Base-by-base conservation (phyloP, 2,797 vertebrate species). In the Syngnathus acus region DNA sequence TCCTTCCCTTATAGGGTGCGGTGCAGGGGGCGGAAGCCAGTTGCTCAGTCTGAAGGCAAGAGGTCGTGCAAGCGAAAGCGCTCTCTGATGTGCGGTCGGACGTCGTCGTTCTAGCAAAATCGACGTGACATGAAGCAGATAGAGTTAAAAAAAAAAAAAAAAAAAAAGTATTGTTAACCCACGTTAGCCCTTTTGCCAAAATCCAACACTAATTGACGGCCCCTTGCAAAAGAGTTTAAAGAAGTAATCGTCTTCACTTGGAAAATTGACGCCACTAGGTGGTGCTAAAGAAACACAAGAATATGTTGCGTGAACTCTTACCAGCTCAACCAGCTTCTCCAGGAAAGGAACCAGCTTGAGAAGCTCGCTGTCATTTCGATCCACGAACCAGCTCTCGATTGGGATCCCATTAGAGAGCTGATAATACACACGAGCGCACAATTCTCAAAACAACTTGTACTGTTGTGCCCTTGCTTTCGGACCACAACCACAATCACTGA, bases 381-480 rank as follows among this genome's bases (percentile, higher is more conserved):
- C 97, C 93, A 99, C 95, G 88, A 99, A 99, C 97, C 97, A 99
- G 88, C 97, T 99, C 89, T 99, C 97, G 78, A 99, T 99, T 64
- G 97, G 97, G 83, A 99, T 98, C 70, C 97, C 97, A 79, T 99
- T 99, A 79, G 97, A 97, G 80, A 99, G 95, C 97, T 99, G 74
- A 39, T 21, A 21, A 14, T 32, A 32, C 32, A 32, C 32, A 32
- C 32, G 4, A 32, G 42, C 10, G 11, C 40, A 42, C 40, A 6
- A 42, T 42, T 42, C 32, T 32, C 32, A 32, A 4, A 32, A 32
- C 32, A 32, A 32, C 32, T 26, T 26, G 26, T 26, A 26, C 26
- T 32, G 32, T 43, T 43, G 9, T 43, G 11, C 11, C 1, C 16
- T 48, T 48, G 9, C 4, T 55, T 37, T 11, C 13, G 21, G 10